Evolutionary conservation across 92 coral and sea anemone genomes (phyloP), one percentile per base, ranked within the genome.

Genomic region (Palythoa heliodiscus): DNA sequence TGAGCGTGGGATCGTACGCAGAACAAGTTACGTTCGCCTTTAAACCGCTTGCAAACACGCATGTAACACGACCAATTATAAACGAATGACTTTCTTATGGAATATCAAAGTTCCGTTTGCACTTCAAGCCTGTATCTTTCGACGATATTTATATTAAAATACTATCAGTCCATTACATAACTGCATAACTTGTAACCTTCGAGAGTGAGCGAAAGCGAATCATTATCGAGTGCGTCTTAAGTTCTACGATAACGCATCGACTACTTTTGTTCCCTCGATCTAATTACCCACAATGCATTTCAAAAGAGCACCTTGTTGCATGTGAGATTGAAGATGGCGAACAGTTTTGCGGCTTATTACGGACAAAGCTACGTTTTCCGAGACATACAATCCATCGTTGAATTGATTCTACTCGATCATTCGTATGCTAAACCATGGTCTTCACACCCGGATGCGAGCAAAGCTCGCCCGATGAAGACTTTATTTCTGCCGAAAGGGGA

Each of bases 361-460:
- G 74, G 84, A 14, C 84, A 80, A 64, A 80, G 47, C 24, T 80
- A 43, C 8, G 23, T 90, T 85, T 86, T 90, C 23, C 91, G 98
- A 78, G 92, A 90, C 63, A 84, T 94, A 25, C 98, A 97, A 54
- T 89, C 95, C 55, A 87, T 95, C 40, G 92, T 95, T 68, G 99
- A 97, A 15, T 87, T 97, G 55, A 93, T 97, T 82, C 89, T 89
- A 73, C 88, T 95, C 53, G 99, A 97, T 86, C 99, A 97, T 70
- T 89, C 96, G 11, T 97, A 97, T 77, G 89, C 98, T 7, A 97
- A 95, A 76, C 99, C 99, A 87, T 97, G 99, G 99, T 97, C 99
- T 83, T 95, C 98, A 15, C 99, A 95, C 64, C 97, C 95, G 29
- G 96, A 91, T 75, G 96, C 98, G 8, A 90, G 95, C 67, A 95